Conservation (phyloP, 2,113 vertebrate species). For the Propithecus coquereli region DNA sequence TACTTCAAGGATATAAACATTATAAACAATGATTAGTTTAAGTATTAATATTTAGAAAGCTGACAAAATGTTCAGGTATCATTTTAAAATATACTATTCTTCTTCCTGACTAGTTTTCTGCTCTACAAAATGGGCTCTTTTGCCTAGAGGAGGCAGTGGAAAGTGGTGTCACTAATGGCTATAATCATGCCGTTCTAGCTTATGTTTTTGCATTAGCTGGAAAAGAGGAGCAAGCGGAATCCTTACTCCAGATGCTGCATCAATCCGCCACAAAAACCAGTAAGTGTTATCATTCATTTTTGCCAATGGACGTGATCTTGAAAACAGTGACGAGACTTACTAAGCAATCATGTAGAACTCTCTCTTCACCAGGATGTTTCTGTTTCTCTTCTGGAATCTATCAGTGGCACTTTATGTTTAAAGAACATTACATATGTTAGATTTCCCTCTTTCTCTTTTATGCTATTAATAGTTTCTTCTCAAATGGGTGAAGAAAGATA, state of each 20-base stretch:
- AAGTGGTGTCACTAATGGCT: neutral
- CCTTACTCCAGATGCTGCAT: slow-evolving; percentile 57
- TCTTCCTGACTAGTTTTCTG: slow-evolving; percentile 53
- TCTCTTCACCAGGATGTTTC: neutral
- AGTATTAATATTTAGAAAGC: neutral
- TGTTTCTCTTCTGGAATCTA: neutral
- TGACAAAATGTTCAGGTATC: neutral
- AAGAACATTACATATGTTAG: neutral
- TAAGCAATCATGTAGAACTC: neutral
- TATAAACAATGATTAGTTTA: neutral
- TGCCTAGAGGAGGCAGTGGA: slow-evolving; percentile 48
- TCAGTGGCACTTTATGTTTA: neutral
- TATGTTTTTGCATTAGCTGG: slow-evolving; percentile 61
- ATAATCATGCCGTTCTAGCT: slow-evolving; percentile 59
- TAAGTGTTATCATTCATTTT: neutral
- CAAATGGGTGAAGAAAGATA: neutral
- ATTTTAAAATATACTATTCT: neutral
- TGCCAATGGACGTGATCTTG: neutral
- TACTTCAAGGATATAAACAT: neutral
- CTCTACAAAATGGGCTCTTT: slow-evolving; percentile 47
- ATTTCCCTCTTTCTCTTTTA: neutral
- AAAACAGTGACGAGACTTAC: neutral
- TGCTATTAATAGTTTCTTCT: neutral
- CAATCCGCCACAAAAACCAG: slow-evolving; percentile 59
- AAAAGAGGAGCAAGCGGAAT: neutral